Conservation (phyloP, 2,797 vertebrate genomes). For the Fistularia commersonii region DNA sequence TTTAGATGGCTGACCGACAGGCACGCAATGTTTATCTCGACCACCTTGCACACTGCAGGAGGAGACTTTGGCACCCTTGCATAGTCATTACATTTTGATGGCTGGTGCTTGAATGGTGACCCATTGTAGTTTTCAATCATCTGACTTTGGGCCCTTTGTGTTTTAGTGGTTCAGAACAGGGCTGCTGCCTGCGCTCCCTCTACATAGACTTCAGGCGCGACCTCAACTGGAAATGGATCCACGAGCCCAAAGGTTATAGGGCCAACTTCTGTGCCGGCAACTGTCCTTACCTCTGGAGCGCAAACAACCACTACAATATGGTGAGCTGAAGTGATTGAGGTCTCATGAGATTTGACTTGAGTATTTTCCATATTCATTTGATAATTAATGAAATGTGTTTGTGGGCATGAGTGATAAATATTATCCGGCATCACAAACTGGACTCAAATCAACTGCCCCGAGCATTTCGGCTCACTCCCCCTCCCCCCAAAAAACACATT, state of each 20-base stretch:
- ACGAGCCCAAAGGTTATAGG: slow-evolving; percentile 82
- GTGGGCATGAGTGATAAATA: no score
- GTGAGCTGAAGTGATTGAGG: slow-evolving; percentile 48
- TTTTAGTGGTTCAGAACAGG: slow-evolving; percentile 69
- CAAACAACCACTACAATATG: slow-evolving; percentile 85
- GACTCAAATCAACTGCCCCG: no score
- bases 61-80: slow-evolving; percentile 40
- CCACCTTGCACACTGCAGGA: slow-evolving; percentile 37
- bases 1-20: slow-evolving; percentile 59
- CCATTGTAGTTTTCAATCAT: slow-evolving; percentile 56
- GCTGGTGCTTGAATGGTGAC: slow-evolving; percentile 34
- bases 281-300: slow-evolving; percentile 84
- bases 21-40: slow-evolving; percentile 57
- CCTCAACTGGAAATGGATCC: slow-evolving; percentile 86
- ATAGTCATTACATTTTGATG: slow-evolving; percentile 43
- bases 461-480: no score
- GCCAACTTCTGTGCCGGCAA: slow-evolving; percentile 83
- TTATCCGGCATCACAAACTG: no score
- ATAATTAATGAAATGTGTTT: no score
- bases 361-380: no score
- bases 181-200: slow-evolving; percentile 81
- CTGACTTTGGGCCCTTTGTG: slow-evolving; percentile 5
- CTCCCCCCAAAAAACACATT: no score
- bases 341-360: no score
- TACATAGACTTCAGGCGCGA: slow-evolving; percentile 84